Base-by-base conservation (phyloP, 1,140 invertebrate genomes). In the Drosophila ambigua region DNA sequence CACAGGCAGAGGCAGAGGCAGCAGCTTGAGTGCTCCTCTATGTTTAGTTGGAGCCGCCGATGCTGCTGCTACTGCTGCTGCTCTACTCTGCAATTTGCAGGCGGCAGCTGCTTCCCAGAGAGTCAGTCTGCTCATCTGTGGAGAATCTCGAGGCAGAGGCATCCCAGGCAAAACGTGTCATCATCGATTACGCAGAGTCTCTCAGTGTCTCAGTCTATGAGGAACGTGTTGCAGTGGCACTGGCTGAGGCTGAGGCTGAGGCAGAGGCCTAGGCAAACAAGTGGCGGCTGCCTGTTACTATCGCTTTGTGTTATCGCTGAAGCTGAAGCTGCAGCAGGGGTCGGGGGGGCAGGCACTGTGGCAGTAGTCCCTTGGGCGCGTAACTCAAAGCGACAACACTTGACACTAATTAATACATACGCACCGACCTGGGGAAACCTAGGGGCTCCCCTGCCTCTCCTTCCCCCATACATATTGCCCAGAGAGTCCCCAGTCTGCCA, bases 321-420 rank as follows among this genome's bases (percentile, higher is more conserved):
- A 31, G 68, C 61, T 66, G 81, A 68, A 31, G 68, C 61, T 66
- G 68, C 2, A 11, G 9, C 35, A 39, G 35, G 35, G 35, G 11
- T 0, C 16, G 1, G 16, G 16, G 16, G 16, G 16, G 35, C 35
- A 39, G 35, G 11, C 35, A 39, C 35, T 39, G 35, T 39, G 35
- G 35, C 35, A 39, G 64, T 58, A 62, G 80, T 78, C 79, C 83
- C 83, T 57, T 69, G 72, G 84, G 83, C 83, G 83, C 76, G 83
- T 88, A 88, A 89, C 83, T 88, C 83, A 88, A 88, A 88, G 83
- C 83, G 83, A 88, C 83, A 88, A 88, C 83, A 88, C 83, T 88
- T 88, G 83, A 88, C 83, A 88, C 83, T 88, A 88, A 88, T 88
- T 88, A 88, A 88, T 88, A 88, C 83, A 82, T 88, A 88, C 83